Evolutionary conservation across 2,113 vertebrate species (phyloP).

Genomic region (Podarcis muralis): DNA sequence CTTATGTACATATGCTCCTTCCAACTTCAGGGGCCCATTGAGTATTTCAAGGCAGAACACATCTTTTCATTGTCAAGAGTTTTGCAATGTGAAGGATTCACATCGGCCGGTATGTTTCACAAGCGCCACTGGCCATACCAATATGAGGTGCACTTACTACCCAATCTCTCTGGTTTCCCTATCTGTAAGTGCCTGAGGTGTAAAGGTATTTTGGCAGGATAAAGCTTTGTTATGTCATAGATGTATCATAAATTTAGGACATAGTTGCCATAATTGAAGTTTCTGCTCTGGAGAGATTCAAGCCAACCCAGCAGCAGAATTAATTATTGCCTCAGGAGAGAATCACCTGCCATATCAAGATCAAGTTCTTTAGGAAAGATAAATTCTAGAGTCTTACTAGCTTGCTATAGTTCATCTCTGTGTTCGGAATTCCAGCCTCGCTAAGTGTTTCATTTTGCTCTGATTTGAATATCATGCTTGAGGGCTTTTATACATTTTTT

Average conservation of each 20-base stretch:
- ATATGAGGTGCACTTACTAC: constrained; percentile 28
- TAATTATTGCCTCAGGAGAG: constrained; percentile 59
- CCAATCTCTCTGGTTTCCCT: constrained; percentile 13
- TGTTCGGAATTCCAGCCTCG: neutral
- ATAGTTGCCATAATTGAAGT: constrained; percentile 60
- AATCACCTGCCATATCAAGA: constrained; percentile 44
- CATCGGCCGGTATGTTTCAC: constrained; percentile 18
- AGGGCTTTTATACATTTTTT: neutral
- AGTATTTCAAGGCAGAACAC: constrained; percentile 21
- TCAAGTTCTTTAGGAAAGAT: constrained; percentile 43
- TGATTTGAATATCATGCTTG: constrained; percentile 7
- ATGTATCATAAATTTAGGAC: constrained; percentile 64
- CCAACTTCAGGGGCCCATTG: neutral
- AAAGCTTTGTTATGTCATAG: constrained; percentile 61
- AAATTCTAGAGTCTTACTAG: constrained; percentile 22
- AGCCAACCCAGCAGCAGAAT: constrained; percentile 53
- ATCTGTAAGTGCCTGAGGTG: constrained; percentile 26
- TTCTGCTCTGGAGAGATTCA: constrained; percentile 48
- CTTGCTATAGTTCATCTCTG: neutral
- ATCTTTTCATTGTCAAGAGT: constrained; percentile 41
- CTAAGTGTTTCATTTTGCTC: constrained; percentile 1
- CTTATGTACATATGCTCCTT: neutral
- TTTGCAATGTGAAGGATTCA: constrained; percentile 26
- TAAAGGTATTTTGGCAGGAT: constrained; percentile 42
- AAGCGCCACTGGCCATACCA: constrained; percentile 40